Base-by-base conservation (phyloP, 2,888 invertebrate species). In the Mellilla xanthometata region DNA sequence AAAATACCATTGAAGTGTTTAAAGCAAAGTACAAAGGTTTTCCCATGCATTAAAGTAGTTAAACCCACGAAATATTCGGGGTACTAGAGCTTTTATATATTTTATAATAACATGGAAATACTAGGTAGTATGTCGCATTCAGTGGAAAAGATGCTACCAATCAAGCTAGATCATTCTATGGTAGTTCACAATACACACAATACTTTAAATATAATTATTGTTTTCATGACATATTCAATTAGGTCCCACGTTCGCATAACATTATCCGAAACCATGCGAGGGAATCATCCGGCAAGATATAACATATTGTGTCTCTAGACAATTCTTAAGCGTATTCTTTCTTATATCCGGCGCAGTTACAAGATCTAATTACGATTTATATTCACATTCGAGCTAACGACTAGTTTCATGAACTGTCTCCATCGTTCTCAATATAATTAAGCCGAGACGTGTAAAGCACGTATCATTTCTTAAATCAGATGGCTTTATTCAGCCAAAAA, bases 171-270 rank as follows among this genome's bases (percentile, higher is more conserved):
- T 35, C 32, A 41, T 44, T 40, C 33, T 39, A 36, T 31, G 32
- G 33, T 41, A 31, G 26, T 39, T 39, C 41, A 51, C 26, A 33
- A 36, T 31, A 45, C 43, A 42, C 45, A 41, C 43, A 49, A 40
- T 38, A 30, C 43, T 27, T 45, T 40, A 47, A 7, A 36, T 12
- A 35, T 49, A 49, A 43, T 48, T 43, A 47, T 43, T 49, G 52
- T 56, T 51, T 54, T 53, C 55, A 54, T 54, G 67, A 73, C 78
- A 71, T 65, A 76, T 75, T 77, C 65, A 68, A 39, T 80, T 71
- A 74, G 82, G 81, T 84, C 85, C 83, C 83, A 73, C 62, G 56
- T 72, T 71, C 68, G 61, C 60, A 57, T 72, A 72, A 65, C 65
- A 62, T 62, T 72, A 74, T 65, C 69, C 60, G 63, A 52, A 61